A percentile compares a stretch with the other conserved stretches of the same genome.
phyloP scores from a whole-genome alignment of 2,888 invertebrate species.

The Tetanocera ferruginea region DNA sequence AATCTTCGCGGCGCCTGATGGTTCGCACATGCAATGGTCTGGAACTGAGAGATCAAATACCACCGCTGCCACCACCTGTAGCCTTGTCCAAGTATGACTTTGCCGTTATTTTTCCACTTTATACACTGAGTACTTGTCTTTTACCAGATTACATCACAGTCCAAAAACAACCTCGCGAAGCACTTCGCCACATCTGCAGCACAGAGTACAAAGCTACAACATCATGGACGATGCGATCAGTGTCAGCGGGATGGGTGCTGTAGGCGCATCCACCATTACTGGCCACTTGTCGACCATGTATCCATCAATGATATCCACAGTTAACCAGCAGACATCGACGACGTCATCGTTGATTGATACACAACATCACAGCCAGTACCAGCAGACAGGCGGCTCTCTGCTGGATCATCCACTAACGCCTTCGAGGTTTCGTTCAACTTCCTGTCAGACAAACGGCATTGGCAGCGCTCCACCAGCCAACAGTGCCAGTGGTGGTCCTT shows the following conservation, averaged over 20 bases:
- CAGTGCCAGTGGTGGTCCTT: constrained; percentile 29
- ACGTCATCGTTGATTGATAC: constrained; percentile 67
- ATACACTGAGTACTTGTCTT: constrained; percentile 24
- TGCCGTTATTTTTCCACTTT: not conserved
- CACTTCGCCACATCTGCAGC: constrained; percentile 69
- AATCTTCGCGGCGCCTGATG: constrained; percentile 76
- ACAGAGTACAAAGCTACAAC: constrained; percentile 68
- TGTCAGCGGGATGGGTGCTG: constrained; percentile 46
- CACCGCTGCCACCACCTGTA: constrained; percentile 73
- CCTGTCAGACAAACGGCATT: constrained; percentile 66
- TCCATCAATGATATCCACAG: constrained; percentile 65
- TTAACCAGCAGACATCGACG: constrained; percentile 67
- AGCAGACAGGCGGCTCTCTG: constrained; percentile 68
- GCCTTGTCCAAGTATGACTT: constrained; percentile 69
- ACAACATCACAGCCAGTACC: constrained; percentile 68
- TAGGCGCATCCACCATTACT: constrained; percentile 61
- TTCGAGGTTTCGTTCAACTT: constrained; percentile 67
- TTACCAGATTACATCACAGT: constrained; percentile 67
- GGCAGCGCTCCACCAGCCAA: constrained; percentile 42
- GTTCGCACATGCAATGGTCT: constrained; percentile 84
- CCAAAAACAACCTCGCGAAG: constrained; percentile 70
- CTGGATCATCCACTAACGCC: constrained; percentile 69
- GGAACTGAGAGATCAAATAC: constrained; percentile 77
- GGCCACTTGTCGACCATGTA: constrained; percentile 64
- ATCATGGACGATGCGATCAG: constrained; percentile 66